phyloP scores from a whole-genome alignment of 2,113 vertebrate species.

The Xenus cinereus region DNA sequence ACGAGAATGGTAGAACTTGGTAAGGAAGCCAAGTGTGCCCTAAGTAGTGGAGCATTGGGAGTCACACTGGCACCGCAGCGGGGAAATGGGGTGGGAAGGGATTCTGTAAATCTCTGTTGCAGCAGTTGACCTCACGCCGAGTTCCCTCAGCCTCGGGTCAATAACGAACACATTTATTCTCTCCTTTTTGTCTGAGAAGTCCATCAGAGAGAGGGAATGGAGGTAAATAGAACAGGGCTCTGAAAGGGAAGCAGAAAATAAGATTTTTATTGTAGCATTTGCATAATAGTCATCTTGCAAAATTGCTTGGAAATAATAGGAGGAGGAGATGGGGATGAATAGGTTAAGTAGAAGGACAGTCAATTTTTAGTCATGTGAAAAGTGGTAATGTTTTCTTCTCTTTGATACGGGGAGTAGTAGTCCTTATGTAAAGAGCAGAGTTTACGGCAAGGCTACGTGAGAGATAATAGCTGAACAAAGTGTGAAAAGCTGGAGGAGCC shows the following conservation, averaged over 20 bases:
- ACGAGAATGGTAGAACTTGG: background rate
- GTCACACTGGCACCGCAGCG: accelerated
- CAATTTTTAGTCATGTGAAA: constrained; percentile 10
- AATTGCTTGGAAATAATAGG: constrained; percentile 54
- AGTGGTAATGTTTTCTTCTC: background rate
- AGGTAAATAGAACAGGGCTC: constrained; percentile 26
- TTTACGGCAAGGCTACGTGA: accelerated
- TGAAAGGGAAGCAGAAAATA: constrained; percentile 42
- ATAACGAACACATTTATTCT: constrained; percentile 15
- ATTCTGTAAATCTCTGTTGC: background rate
- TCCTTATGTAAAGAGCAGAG: background rate
- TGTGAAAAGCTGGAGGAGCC: background rate
- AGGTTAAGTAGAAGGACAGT: constrained; percentile 36
- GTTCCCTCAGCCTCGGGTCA: constrained; percentile 5
- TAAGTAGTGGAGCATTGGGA: background rate
- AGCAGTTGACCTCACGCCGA: constrained; percentile 1
- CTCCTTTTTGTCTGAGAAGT: constrained; percentile 14
- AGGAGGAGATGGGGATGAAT: constrained; percentile 27
- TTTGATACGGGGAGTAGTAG: background rate
- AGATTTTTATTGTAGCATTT: constrained; percentile 58
- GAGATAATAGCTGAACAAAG: background rate
- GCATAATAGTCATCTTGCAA: constrained; percentile 47
- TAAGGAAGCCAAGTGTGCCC: accelerated
- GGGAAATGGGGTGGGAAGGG: background rate
- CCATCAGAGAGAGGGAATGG: constrained; percentile 23